These are phyloP conservation scores for Eumeta japonica DNA, from an alignment of 1,140 invertebrate species.

Conservation along the genomic window DNA sequence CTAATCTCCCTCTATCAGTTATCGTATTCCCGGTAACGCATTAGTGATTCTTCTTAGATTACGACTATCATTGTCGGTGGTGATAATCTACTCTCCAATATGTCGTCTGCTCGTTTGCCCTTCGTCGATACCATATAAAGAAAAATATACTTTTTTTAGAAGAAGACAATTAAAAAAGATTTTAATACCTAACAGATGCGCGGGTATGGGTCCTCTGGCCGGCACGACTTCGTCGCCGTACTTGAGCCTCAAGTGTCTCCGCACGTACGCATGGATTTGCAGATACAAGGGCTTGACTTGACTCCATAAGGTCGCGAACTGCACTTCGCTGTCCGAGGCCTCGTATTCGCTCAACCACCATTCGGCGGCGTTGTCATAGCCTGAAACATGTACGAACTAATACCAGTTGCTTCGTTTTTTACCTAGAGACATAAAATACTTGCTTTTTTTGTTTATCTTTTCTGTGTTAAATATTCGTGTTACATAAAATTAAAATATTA, in stretches of 20 bases:
- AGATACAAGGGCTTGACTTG: constrained; percentile 80
- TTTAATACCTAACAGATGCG: constrained; percentile 83
- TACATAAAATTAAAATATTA: no score
- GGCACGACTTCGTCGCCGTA: constrained; percentile 71
- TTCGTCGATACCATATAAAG: background rate
- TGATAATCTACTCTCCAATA: no score
- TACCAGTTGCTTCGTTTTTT: no score
- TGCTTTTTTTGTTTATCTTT: no score
- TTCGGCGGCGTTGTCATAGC: constrained; percentile 43
- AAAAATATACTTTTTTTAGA: background rate
- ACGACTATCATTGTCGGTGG: no score
- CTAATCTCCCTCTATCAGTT: no score
- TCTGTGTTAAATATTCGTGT: no score
- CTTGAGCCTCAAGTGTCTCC: constrained; percentile 66
- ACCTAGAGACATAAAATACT: background rate
- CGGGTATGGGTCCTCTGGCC: constrained; percentile 79
- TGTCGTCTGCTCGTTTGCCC: no score
- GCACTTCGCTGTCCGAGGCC: constrained; percentile 50
- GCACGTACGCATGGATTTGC: constrained; percentile 85
- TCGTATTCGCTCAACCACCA: constrained; percentile 57
- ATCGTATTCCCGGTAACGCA: no score
- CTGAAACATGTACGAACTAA: constrained; percentile 15
- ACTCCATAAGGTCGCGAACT: constrained; percentile 54
- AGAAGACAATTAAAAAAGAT: no score
- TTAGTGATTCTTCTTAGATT: no score